Percentiles rank a stretch among this genome's conserved stretches.
Conservation (phyloP, 1,140 invertebrate genomes). For the Triops longicaudatus region DNA sequence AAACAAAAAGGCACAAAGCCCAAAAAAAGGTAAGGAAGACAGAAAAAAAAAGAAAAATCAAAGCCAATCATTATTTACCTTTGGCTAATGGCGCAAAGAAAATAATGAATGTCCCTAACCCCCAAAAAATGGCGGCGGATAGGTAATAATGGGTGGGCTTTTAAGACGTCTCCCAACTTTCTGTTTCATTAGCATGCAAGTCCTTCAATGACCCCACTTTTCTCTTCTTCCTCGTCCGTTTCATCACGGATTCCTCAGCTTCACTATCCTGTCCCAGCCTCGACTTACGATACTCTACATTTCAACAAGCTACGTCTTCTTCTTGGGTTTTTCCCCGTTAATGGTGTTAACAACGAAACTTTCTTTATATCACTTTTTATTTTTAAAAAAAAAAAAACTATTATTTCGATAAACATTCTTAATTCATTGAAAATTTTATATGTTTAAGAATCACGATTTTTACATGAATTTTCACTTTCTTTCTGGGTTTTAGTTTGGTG, state of each 20-base stretch:
- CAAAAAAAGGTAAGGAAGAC: not conserved
- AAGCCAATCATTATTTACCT: constrained; percentile 10
- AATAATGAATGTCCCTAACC: not conserved
- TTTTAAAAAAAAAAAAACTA: too few species aligned
- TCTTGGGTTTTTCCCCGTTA: too few species aligned
- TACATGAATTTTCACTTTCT: too few species aligned
- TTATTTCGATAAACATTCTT: too few species aligned
- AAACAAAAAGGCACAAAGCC: not conserved
- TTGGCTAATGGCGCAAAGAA: not conserved
- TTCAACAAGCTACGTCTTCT: too few species aligned
- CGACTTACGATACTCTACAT: too few species aligned
- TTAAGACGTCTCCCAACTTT: not conserved
- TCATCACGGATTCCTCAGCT: not conserved
- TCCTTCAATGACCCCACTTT: not conserved
- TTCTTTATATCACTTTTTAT: too few species aligned
- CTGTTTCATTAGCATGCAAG: constrained; percentile 15
- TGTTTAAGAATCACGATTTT: too few species aligned
- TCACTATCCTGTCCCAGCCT: not conserved
- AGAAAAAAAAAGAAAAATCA: not conserved
- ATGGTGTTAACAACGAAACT: too few species aligned
- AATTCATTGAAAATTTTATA: too few species aligned
- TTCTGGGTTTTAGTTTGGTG: too few species aligned
- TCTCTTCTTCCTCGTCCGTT: not conserved
- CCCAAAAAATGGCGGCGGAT: not conserved
- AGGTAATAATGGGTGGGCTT: not conserved